Conservation (phyloP, 2,797 vertebrate species). For the Spheniscus humboldti region DNA sequence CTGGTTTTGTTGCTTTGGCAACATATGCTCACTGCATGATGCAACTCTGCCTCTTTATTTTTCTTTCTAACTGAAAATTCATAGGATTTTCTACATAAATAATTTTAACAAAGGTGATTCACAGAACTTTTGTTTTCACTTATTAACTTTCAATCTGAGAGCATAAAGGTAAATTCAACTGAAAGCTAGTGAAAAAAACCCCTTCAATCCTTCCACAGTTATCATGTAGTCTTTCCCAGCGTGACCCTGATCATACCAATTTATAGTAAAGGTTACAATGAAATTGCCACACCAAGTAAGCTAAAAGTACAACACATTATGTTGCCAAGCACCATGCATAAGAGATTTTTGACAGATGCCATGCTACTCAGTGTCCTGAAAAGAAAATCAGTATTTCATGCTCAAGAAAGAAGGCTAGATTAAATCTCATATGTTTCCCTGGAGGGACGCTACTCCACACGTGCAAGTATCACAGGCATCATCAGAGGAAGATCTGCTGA, state of each 20-base stretch:
- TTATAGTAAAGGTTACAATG: neutral
- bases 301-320: neutral
- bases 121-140: neutral
- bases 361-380: neutral
- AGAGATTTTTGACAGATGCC: neutral
- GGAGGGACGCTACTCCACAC: neutral
- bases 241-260: neutral
- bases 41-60: neutral
- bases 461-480: neutral
- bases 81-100: neutral
- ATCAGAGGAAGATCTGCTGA: neutral
- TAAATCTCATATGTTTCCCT: neutral
- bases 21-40: neutral
- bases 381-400: neutral
- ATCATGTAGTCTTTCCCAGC: neutral
- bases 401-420: neutral
- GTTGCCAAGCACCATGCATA: neutral
- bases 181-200: neutral
- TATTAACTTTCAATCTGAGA: neutral
- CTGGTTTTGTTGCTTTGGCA: conserved; percentile 27
- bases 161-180: neutral
- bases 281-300: neutral
- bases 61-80: neutral
- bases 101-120: neutral
- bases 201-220: neutral